Percentiles rank a stretch among this genome's conserved stretches.
phyloP scores from a whole-genome alignment of 2,888 invertebrate genomes.

The Anaspis maculata region DNA sequence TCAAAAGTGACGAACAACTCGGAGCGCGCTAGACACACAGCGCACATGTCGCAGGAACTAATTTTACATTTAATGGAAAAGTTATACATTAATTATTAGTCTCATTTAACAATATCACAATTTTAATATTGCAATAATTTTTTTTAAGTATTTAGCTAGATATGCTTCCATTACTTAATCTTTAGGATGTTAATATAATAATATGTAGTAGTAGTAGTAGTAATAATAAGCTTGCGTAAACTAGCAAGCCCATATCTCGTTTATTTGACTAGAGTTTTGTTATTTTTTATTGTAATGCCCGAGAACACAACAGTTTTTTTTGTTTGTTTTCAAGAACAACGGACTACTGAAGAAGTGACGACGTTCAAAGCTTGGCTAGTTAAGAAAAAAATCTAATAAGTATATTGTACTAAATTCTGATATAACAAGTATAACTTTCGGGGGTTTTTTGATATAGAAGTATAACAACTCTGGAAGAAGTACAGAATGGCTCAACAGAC shows the following conservation, averaged over 20 bases:
- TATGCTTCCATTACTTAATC: slow-evolving; percentile 38
- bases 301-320: slow-evolving; percentile 18
- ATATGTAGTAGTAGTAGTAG: too few species aligned
- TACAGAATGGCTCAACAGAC: too few species aligned
- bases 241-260: slow-evolving; percentile 19
- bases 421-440: too few species aligned
- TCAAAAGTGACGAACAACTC: slow-evolving; percentile 12
- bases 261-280: slow-evolving; percentile 22
- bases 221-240: slow-evolving; percentile 19
- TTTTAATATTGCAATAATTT: slow-evolving; percentile 44
- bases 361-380: background rate
- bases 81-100: slow-evolving; percentile 39
- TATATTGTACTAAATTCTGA: background rate
- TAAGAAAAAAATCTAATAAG: background rate
- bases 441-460: too few species aligned
- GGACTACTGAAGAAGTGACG: slow-evolving; percentile 22
- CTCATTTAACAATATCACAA: slow-evolving; percentile 45
- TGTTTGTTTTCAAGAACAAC: slow-evolving; percentile 4
- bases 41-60: slow-evolving; percentile 33
- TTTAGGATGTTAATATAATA: slow-evolving; percentile 17
- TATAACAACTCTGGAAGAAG: too few species aligned
- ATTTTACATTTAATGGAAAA: slow-evolving; percentile 39
- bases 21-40: slow-evolving; percentile 14
- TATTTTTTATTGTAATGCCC: slow-evolving; percentile 17
- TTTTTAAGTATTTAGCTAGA: slow-evolving; percentile 37